These are phyloP conservation scores for Hydractinia symbiolongicarpus DNA, from an alignment of 30 jellyfish, hydroid and myxozoan genomes.

Conservation along the genomic window DNA sequence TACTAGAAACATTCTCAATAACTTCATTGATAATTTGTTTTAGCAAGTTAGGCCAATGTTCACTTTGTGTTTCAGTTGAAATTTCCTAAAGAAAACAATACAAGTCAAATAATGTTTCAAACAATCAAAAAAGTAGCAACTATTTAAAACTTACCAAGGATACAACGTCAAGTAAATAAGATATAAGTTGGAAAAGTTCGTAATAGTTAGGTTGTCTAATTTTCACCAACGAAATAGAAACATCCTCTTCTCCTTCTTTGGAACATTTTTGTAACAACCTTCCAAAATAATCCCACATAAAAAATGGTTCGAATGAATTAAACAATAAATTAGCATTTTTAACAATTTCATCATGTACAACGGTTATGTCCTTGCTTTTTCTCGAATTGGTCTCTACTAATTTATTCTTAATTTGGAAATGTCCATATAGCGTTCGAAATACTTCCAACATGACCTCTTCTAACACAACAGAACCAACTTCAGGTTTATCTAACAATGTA, in stretches of 20 bases:
- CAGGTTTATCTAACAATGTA: conserved; percentile 89
- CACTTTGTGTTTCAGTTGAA: conserved; percentile 68
- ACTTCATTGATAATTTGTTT: conserved; percentile 39
- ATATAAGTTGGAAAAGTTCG: conserved; percentile 48
- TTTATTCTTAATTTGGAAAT: conserved; percentile 4
- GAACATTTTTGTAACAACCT: conserved; percentile 41
- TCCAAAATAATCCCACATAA: conserved; percentile 79
- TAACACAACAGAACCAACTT: conserved; percentile 72
- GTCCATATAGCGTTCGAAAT: conserved; percentile 55
- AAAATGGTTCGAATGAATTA: conserved; percentile 80
- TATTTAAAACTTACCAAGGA: conserved; percentile 55
- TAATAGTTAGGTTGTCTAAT: conserved; percentile 44
- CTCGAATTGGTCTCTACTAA: conserved; percentile 19
- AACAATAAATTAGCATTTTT: conserved; percentile 79
- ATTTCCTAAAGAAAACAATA: conserved; percentile 49
- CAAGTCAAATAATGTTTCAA: neutral
- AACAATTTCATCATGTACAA: conserved; percentile 47
- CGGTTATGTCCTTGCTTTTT: conserved; percentile 5
- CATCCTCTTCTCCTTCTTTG: neutral
- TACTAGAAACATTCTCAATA: conserved; percentile 23
- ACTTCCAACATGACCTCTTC: conserved; percentile 83
- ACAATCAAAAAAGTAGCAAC: neutral
- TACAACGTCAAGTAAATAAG: conserved; percentile 74
- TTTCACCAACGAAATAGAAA: conserved; percentile 17
- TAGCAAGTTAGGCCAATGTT: conserved; percentile 84